These are phyloP conservation scores for Mustela lutreola DNA, from an alignment of 2,113 vertebrate genomes.

Conservation along the genomic window DNA sequence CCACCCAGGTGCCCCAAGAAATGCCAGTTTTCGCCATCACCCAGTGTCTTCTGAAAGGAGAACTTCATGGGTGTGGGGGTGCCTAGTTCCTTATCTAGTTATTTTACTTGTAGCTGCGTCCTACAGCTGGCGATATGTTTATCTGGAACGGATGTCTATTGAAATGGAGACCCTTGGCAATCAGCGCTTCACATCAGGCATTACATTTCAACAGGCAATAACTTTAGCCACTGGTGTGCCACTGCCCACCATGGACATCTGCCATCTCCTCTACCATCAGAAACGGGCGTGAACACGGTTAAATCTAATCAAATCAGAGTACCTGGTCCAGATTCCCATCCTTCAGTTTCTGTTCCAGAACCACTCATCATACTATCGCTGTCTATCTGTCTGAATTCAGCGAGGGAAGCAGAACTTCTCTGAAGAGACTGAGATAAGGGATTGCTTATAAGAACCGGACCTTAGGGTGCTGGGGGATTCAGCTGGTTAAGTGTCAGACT, in stretches of 20 bases:
- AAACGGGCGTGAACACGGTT: neutral
- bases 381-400: neutral
- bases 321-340: neutral
- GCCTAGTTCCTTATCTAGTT: neutral
- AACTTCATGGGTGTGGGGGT: neutral
- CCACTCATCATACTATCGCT: neutral
- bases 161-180: neutral
- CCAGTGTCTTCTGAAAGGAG: neutral
- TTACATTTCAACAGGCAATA: neutral
- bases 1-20: neutral
- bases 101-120: neutral
- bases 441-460: neutral
- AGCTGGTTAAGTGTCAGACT: neutral
- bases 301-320: neutral
- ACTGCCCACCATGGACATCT: neutral
- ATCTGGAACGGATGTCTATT: neutral
- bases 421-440: neutral
- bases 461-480: neutral
- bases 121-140: neutral
- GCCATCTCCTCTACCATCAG: neutral
- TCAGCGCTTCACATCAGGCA: neutral
- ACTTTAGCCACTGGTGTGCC: neutral
- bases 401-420: neutral
- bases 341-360: neutral
- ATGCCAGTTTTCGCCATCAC: neutral